Evolutionary conservation across 2,797 vertebrate species (phyloP).

Genomic region (Buceros bicornis): DNA sequence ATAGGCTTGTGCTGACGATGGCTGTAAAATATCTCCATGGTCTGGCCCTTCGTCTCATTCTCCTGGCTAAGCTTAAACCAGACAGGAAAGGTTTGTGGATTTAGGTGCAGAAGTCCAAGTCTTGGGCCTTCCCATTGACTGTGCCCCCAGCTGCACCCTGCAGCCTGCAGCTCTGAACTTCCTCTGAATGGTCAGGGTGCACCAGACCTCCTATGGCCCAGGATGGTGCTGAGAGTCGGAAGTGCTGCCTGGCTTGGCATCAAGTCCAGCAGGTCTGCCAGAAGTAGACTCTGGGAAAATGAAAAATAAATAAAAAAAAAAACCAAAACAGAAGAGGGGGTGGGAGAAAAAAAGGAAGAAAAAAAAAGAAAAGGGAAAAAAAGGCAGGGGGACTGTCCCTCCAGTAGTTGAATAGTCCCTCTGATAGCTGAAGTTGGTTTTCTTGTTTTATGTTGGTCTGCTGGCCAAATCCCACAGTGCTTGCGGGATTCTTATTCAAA

Average conservation of each 20-base stretch:
- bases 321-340: accelerated
- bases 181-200: not conserved
- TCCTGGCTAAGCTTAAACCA: not conserved
- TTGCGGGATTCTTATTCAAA: constrained; percentile 18
- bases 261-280: not conserved
- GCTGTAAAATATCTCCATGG: not conserved
- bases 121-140: not conserved
- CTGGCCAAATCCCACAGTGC: constrained; percentile 14
- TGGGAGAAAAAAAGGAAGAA: accelerated
- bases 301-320: not conserved
- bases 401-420: not conserved
- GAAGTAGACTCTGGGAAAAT: not conserved
- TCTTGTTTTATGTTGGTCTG: not conserved
- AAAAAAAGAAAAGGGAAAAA: not conserved
- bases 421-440: not conserved
- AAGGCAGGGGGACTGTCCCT: not conserved
- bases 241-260: not conserved
- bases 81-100: not conserved
- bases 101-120: not conserved
- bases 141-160: not conserved
- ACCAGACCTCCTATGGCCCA: not conserved
- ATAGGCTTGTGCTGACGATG: not conserved
- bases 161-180: not conserved
- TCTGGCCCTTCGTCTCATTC: not conserved
- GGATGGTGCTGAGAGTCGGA: not conserved